These are phyloP conservation scores for Sycophaga agraensis DNA, from an alignment of 1,140 invertebrate genomes.

Conservation along the genomic window DNA sequence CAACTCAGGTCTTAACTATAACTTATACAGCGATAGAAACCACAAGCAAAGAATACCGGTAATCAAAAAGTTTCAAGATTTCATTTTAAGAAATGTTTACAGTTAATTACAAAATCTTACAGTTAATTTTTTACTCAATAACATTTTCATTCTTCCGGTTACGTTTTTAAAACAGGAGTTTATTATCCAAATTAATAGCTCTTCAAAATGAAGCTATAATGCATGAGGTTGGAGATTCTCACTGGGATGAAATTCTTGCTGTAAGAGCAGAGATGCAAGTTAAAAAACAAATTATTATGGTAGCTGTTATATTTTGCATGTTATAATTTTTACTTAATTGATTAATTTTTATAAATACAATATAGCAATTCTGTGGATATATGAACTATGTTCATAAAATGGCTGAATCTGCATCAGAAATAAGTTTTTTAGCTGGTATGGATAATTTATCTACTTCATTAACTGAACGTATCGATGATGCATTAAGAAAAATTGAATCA, in stretches of 20 bases:
- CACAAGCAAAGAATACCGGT: slow-evolving; percentile 49
- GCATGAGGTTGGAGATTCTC: slow-evolving; percentile 41
- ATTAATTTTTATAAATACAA: not conserved
- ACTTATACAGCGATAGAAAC: slow-evolving; percentile 46
- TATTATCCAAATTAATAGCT: slow-evolving; percentile 42
- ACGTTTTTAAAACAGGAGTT: slow-evolving; percentile 35
- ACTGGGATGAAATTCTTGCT: slow-evolving; percentile 47
- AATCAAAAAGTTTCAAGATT: slow-evolving; percentile 21
- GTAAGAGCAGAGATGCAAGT: slow-evolving; percentile 41
- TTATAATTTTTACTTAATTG: not conserved
- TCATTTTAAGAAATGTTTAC: not conserved
- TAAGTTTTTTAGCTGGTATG: slow-evolving; percentile 47
- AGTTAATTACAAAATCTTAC: not conserved
- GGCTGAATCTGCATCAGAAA: slow-evolving; percentile 45
- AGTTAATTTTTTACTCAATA: not conserved
- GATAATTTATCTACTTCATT: slow-evolving; percentile 47
- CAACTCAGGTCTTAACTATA: slow-evolving; percentile 46
- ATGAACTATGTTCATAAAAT: slow-evolving; percentile 52
- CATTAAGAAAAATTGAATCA: slow-evolving; percentile 40
- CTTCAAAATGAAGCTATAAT: slow-evolving; percentile 43
- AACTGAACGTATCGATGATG: slow-evolving; percentile 47
- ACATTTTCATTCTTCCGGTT: not conserved
- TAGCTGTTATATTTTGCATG: slow-evolving; percentile 28
- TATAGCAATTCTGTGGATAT: slow-evolving; percentile 43
- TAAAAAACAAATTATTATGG: slow-evolving; percentile 43